These are phyloP conservation scores for Thamnophis sirtalis DNA, from an alignment of 2,113 vertebrate species.

Conservation along the genomic window DNA sequence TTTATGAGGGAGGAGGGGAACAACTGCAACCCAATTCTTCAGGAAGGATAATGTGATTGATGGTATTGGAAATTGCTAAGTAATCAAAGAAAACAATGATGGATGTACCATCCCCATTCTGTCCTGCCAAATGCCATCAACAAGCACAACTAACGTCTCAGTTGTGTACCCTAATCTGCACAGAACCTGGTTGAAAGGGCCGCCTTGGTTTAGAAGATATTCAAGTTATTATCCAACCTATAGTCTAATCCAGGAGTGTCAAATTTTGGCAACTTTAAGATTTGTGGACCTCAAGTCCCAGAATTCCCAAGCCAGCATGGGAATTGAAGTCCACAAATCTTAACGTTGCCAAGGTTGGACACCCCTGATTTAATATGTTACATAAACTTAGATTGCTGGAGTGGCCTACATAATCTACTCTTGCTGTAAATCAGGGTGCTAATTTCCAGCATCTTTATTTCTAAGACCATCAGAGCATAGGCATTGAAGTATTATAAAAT, in stretches of 20 bases:
- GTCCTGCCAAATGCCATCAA: not conserved
- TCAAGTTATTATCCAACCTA: not conserved
- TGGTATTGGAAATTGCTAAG: not conserved
- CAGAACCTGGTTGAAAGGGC: not conserved
- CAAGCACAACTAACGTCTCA: not conserved
- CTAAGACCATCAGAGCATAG: not conserved
- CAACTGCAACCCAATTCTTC: not conserved
- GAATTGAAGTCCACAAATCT: not conserved
- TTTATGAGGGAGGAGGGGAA: not conserved
- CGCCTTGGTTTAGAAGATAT: not conserved
- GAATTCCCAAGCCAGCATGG: not conserved
- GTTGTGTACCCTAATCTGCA: not conserved
- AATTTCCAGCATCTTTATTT: not conserved
- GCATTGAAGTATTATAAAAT: not conserved
- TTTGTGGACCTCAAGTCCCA: not conserved
- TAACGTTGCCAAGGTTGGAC: not conserved
- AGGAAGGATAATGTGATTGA: not conserved
- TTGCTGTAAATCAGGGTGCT: not conserved
- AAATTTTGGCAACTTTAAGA: not conserved
- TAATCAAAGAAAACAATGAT: not conserved
- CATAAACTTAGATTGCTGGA: not conserved
- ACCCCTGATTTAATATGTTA: not conserved
- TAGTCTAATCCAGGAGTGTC: not conserved
- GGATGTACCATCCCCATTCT: not conserved
- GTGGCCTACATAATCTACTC: not conserved